Base-by-base conservation (phyloP, 2,113 vertebrate genomes). In the Balaenoptera acutorostrata region DNA sequence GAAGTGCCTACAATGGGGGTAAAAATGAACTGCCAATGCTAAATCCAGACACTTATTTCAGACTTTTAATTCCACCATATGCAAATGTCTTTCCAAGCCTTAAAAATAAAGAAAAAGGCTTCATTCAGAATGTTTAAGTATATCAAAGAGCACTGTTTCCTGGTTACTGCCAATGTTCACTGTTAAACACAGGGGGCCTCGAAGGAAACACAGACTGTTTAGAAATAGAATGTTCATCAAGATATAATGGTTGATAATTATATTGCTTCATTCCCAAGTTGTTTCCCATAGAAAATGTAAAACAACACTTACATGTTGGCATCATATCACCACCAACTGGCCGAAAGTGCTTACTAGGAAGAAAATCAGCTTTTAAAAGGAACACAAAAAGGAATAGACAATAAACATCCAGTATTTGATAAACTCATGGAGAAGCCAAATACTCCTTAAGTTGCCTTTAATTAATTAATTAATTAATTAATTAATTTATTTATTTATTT, bases 71-170 rank as follows among this genome's bases (percentile, higher is more conserved):
- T 98, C 92, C 97, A 97, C 96, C 90, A 98, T 97, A 96, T 88
- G 90, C 86, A 96, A 97, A 98, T 97, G 29, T 96, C 69, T 83
- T 97, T 90, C 23, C 2, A 95, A 64, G 55, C 31, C 55, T 92
- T 82, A 93, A 71, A 97, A 81, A 59, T 46, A 75, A 93, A 90
- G 59, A 17, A 23, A 49, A 78, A 91, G 9, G 17, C 80, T 97
- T 97, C 97, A 96, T 88, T 98, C 93, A 98, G 95, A 98, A 98
- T 97, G 74, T 95, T 98, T 96, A 95, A 96, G 78, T 98, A 88
- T 98, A 98, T 98, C 96, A 98, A 98, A 98, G 93, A 98, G 31
- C 92, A 98, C 94, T 98, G 96, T 96, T 98, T 98, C 97, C 97
- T 97, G 93, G 95, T 90, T 93, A 64, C 21, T 89, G 86, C 44